Conservation (phyloP, 37 sponge, comb jelly and placozoan genomes). For the Hormiphora californensis region DNA sequence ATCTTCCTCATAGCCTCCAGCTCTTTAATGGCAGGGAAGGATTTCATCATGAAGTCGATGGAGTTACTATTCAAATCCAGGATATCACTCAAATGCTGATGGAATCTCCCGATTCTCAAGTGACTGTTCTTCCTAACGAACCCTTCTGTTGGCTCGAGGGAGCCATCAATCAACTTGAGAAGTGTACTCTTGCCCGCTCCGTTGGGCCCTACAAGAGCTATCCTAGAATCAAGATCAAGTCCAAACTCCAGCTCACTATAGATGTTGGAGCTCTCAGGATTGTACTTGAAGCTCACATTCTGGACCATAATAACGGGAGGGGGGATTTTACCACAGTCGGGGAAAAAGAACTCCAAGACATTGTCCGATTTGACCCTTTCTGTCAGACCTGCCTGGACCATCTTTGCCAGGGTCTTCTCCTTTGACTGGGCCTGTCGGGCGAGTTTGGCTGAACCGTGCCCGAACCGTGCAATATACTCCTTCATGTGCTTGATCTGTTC, state of each 20-base stretch:
- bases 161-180: slow-evolving; percentile 81
- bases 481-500: slow-evolving; percentile 96
- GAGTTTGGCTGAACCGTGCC: slow-evolving; percentile 80
- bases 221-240: slow-evolving; percentile 79
- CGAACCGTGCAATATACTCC: slow-evolving; percentile 91
- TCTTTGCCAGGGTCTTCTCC: slow-evolving; percentile 90
- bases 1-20: slow-evolving; percentile 81
- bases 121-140: slow-evolving; percentile 78
- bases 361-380: slow-evolving; percentile 78
- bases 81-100: slow-evolving; percentile 82
- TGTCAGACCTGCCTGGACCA: slow-evolving; percentile 86
- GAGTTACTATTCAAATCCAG: slow-evolving; percentile 71
- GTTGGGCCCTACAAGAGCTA: slow-evolving; percentile 92
- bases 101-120: slow-evolving; percentile 76
- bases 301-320: slow-evolving; percentile 96
- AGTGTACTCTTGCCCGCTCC: slow-evolving; percentile 93
- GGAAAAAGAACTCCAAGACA: slow-evolving; percentile 74
- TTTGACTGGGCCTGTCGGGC: slow-evolving; percentile 93
- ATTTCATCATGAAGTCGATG: slow-evolving; percentile 72
- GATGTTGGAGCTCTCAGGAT: slow-evolving; percentile 56
- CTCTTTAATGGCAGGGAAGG: slow-evolving; percentile 87
- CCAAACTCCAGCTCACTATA: slow-evolving; percentile 89
- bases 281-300: slow-evolving; percentile 74
- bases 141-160: slow-evolving; percentile 75
- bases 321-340: slow-evolving; percentile 81